Conservation (phyloP, 2,888 invertebrate genomes). For the Piscicola geometra region DNA sequence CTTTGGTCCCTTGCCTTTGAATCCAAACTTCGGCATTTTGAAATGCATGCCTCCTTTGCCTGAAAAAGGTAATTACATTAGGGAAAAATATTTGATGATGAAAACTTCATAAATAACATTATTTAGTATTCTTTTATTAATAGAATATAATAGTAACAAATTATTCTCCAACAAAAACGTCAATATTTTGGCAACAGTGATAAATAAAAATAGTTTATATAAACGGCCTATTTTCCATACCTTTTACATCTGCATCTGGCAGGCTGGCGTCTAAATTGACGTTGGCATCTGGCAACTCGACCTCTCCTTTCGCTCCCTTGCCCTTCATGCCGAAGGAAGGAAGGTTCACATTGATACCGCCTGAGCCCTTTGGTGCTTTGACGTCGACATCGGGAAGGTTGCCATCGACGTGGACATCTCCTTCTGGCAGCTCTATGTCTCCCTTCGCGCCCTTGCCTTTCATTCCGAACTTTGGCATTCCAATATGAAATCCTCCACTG, state of each 20-base stretch:
- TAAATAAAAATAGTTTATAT: too few species aligned
- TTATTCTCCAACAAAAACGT: too few species aligned
- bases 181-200: too few species aligned
- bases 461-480: slow-evolving; percentile 27
- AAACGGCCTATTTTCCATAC: not conserved
- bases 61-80: not conserved
- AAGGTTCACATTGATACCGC: slow-evolving; percentile 13
- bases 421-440: slow-evolving; percentile 24
- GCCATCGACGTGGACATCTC: slow-evolving; percentile 14
- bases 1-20: slow-evolving; percentile 28
- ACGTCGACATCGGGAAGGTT: slow-evolving; percentile 32
- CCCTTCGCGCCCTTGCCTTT: slow-evolving; percentile 31
- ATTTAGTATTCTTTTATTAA: not conserved
- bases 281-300: slow-evolving; percentile 20
- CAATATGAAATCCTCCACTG: slow-evolving; percentile 27
- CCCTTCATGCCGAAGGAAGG: slow-evolving; percentile 19
- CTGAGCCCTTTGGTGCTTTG: slow-evolving; percentile 33
- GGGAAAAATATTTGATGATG: not conserved
- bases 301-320: slow-evolving; percentile 24
- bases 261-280: too few species aligned
- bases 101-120: not conserved
- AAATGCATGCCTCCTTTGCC: slow-evolving; percentile 32
- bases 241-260: not conserved
- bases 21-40: slow-evolving; percentile 27
- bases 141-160: not conserved